These are phyloP conservation scores for Drosophila gunungcola DNA, from an alignment of 1,140 invertebrate species.

Conservation along the genomic window DNA sequence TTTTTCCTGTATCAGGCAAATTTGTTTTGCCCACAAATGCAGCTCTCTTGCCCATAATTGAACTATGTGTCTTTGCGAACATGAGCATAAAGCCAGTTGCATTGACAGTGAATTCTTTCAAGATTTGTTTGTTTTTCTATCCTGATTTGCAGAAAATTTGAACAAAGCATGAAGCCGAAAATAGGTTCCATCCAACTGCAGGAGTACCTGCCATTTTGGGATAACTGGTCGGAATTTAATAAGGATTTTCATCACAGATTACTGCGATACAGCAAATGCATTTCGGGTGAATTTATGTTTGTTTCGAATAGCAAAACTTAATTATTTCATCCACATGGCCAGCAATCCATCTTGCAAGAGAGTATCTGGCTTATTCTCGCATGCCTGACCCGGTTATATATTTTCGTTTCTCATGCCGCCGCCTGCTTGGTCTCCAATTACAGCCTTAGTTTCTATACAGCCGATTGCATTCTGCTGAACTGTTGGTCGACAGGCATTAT, in stretches of 20 bases:
- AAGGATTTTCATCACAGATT: slow-evolving; percentile 47
- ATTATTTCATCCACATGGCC: slow-evolving; percentile 31
- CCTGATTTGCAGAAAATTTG: slow-evolving; percentile 37
- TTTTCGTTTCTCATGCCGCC: slow-evolving; percentile 37
- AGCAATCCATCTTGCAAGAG: slow-evolving; percentile 11
- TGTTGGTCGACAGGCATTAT: slow-evolving; percentile 9
- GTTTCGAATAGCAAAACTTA: slow-evolving; percentile 31
- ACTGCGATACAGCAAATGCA: slow-evolving; percentile 13
- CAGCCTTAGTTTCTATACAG: not conserved
- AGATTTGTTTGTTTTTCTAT: slow-evolving; percentile 31
- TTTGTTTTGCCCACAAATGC: slow-evolving; percentile 44
- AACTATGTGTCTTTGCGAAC: slow-evolving; percentile 34
- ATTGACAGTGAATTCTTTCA: slow-evolving; percentile 37
- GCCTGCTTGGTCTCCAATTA: slow-evolving; percentile 54
- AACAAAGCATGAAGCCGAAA: slow-evolving; percentile 50
- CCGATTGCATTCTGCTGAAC: slow-evolving; percentile 5
- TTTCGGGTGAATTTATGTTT: slow-evolving; percentile 28
- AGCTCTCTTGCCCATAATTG: slow-evolving; percentile 49
- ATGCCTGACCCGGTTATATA: slow-evolving; percentile 47
- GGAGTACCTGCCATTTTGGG: not conserved
- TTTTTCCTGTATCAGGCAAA: slow-evolving; percentile 61
- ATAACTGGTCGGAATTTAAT: slow-evolving; percentile 27
- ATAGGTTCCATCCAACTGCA: slow-evolving; percentile 26
- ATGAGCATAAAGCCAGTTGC: slow-evolving; percentile 35
- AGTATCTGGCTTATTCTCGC: slow-evolving; percentile 39